These are phyloP conservation scores for Epinephelus moara DNA, from an alignment of 2,113 vertebrate species.

Conservation along the genomic window DNA sequence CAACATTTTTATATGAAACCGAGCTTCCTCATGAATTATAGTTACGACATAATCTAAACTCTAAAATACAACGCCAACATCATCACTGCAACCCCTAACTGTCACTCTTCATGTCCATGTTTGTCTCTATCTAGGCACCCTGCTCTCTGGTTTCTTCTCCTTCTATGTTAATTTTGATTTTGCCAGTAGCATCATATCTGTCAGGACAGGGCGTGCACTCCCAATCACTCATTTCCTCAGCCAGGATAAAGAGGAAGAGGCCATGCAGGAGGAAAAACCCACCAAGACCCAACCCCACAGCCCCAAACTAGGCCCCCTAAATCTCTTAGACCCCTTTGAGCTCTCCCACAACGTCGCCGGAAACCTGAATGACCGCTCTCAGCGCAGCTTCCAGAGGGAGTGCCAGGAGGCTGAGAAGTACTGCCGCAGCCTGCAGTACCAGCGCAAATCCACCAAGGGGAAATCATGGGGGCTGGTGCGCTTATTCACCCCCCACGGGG, in stretches of 20 bases:
- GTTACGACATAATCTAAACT: neutral
- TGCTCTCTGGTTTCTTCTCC: conserved; percentile 91
- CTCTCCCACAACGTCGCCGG: conserved; percentile 92
- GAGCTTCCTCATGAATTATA: neutral
- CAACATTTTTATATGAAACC: neutral
- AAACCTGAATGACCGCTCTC: conserved; percentile 88
- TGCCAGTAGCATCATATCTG: conserved; percentile 84
- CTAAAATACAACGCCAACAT: too few species aligned
- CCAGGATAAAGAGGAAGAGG: conserved; percentile 28
- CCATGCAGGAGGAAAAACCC: conserved; percentile 36
- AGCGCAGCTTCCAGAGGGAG: conserved; percentile 82
- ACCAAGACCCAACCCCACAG: neutral
- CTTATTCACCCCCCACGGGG: conserved; percentile 83
- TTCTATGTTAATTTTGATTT: conserved; percentile 89
- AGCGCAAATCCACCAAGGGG: conserved; percentile 86
- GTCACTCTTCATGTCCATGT: neutral
- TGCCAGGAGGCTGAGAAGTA: conserved; percentile 88
- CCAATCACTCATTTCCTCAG: conserved; percentile 79
- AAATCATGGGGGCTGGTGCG: conserved; percentile 91
- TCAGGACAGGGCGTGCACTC: conserved; percentile 82
- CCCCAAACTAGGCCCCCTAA: conserved; percentile 87
- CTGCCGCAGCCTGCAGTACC: conserved; percentile 91
- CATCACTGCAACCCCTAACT: neutral
- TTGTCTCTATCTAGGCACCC: conserved; percentile 77
- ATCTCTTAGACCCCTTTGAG: conserved; percentile 94